Evolutionary conservation across 1,140 invertebrate genomes (phyloP), one percentile per base, ranked within the genome.

Genomic region (Maniola jurtina): DNA sequence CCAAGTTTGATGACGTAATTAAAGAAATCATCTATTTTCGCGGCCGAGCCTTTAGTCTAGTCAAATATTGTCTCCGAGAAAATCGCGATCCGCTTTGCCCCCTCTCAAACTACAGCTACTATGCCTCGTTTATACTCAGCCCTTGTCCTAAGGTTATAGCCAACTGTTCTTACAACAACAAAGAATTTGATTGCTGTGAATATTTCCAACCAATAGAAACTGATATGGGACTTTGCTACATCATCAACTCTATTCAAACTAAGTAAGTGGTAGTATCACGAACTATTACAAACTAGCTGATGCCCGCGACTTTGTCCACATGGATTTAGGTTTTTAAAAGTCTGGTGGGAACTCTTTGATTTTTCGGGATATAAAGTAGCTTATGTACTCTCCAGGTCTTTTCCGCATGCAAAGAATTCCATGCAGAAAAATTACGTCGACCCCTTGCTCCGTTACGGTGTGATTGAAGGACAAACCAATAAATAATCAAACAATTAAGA

Each of bases 11-110:
- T 76, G 94, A 94, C 71, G 92, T 93, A 2, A 79, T 95, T 0
- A 93, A 92, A 73, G 94, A 95, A 70, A 91, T 95, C 40, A 93
- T 93, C 0, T 95, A 92, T 71, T 95, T 93, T 73, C 91, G 93
- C 3, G 94, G 94, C 0, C 82, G 92, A 2, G 92, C 92, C 10
- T 94, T 93, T 77, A 93, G 92, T 68, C 93, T 93, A 0, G 88
- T 94, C 13, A 80, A 92, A 56, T 79, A 91, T 15, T 94, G 94
- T 66, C 88, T 91, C 61, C 88, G 89, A 11, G 86, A 86, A 0
- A 57, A 83, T 6, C 76, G 82, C 7, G 79, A 91, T 60, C 73
- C 77, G 0, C 61, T 79, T 2, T 92, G 90, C 55, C 84, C 82
- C 6, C 67, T 75, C 11, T 75, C 76, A 10, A 94, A 94, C 75